These are phyloP conservation scores for Aphelenchoides fujianensis DNA, from an alignment of 1,140 invertebrate genomes.

Conservation along the genomic window DNA sequence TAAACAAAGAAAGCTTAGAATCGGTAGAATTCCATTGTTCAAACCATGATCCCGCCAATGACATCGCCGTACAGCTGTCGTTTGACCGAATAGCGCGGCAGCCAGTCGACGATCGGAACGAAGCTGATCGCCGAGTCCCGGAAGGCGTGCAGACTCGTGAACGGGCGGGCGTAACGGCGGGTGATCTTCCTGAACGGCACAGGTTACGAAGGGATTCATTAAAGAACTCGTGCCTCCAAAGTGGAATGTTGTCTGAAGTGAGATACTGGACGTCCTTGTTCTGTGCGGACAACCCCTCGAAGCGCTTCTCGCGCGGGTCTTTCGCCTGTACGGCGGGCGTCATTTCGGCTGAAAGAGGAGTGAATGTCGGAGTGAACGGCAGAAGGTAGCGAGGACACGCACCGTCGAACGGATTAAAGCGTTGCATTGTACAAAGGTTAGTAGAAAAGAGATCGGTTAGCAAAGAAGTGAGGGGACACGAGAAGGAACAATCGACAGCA, in stretches of 20 bases:
- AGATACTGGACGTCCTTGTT: background rate
- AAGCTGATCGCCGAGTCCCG: background rate
- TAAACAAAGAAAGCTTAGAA: background rate
- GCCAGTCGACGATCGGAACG: slow-evolving; percentile 4
- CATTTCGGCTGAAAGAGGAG: too few relatives aligned
- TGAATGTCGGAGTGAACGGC: too few relatives aligned
- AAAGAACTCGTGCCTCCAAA: slow-evolving; percentile 5
- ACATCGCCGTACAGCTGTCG: background rate
- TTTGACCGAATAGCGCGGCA: slow-evolving; percentile 8
- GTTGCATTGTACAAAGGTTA: too few relatives aligned
- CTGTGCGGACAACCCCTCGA: background rate
- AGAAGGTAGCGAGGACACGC: too few relatives aligned
- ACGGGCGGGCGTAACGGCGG: background rate
- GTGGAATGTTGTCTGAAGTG: background rate
- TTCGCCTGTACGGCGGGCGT: too few relatives aligned
- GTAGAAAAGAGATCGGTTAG: too few relatives aligned
- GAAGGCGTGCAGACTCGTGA: background rate
- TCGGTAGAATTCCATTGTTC: background rate
- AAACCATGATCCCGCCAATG: slow-evolving; percentile 1
- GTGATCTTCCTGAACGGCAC: background rate
- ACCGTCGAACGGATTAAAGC: too few relatives aligned
- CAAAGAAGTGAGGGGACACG: too few relatives aligned
- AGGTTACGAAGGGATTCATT: background rate
- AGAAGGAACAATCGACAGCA: too few relatives aligned
- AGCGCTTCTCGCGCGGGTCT: too few relatives aligned